These are phyloP conservation scores for Betta splendens DNA, from an alignment of 2,797 vertebrate genomes.

Conservation along the genomic window DNA sequence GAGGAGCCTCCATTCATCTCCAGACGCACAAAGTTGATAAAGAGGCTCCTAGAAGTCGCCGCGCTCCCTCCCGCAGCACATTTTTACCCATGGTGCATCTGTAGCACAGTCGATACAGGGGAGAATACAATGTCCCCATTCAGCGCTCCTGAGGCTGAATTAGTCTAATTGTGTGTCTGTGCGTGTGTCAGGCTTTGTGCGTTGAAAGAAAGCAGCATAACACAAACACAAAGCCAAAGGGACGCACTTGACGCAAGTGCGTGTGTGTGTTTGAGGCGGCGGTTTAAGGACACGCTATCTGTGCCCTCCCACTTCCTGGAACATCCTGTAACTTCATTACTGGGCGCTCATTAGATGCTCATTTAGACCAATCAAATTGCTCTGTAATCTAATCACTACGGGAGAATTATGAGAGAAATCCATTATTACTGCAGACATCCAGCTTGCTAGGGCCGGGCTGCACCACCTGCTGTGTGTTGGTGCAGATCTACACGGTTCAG, in stretches of 20 bases:
- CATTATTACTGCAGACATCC: constrained; percentile 61
- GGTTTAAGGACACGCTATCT: constrained; percentile 44
- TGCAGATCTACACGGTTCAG: constrained; percentile 4
- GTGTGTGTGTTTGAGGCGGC: constrained; percentile 23
- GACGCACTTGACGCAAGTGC: constrained; percentile 42
- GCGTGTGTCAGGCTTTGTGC: constrained; percentile 32
- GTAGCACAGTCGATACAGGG: constrained; percentile 15
- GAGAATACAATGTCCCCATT: constrained; percentile 11
- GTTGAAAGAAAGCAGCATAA: constrained; percentile 41
- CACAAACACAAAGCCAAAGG: constrained; percentile 45
- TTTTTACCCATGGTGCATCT: background rate
- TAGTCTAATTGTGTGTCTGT: constrained; percentile 11
- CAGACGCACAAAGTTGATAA: background rate
- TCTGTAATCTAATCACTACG: constrained; percentile 74
- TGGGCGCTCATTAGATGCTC: constrained; percentile 74
- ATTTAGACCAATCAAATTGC: constrained; percentile 77
- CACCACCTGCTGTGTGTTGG: constrained; percentile 39
- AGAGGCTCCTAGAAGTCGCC: constrained; percentile 1
- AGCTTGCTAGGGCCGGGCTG: constrained; percentile 44
- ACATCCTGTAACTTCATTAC: constrained; percentile 79
- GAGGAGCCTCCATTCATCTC: constrained; percentile 12
- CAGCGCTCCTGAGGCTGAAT: constrained; percentile 18
- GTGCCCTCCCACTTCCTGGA: constrained; percentile 73
- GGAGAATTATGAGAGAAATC: constrained; percentile 68
- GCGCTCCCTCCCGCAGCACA: background rate